A percentile compares a stretch with the other conserved stretches of the same genome.
Evolutionary conservation across 2,888 invertebrate species (phyloP).

Genomic region (Neria commutata): DNA sequence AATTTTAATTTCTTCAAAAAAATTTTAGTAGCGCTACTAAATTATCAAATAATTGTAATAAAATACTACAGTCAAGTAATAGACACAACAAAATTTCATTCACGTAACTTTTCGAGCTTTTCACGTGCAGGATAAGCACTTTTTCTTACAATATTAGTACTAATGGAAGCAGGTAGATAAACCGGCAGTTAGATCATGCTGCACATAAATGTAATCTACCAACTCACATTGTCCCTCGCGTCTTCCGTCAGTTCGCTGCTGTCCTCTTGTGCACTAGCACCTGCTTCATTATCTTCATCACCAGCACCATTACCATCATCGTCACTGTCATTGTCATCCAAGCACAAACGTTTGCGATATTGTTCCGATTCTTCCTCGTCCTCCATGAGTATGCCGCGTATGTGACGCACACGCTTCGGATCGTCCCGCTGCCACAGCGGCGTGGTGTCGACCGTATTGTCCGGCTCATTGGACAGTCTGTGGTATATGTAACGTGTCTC

Average conservation of each 20-base stretch:
- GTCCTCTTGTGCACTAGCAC: conserved; percentile 14
- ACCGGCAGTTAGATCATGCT: too few relatives aligned
- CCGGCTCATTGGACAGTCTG: conserved; percentile 17
- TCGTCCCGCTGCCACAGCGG: conserved; percentile 70
- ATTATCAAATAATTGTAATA: too few relatives aligned
- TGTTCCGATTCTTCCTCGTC: conserved; percentile 57
- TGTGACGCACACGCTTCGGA: conserved; percentile 65
- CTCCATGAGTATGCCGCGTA: conserved; percentile 68
- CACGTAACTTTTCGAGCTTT: too few relatives aligned
- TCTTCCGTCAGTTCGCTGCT: too few relatives aligned
- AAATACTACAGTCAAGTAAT: too few relatives aligned
- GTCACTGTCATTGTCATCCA: conserved; percentile 25
- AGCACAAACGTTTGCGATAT: conserved; percentile 27
- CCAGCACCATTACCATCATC: conserved; percentile 20
- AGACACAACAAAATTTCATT: too few relatives aligned
- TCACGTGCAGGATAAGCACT: too few relatives aligned
- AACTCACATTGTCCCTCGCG: background rate
- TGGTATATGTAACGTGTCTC: conserved; percentile 42
- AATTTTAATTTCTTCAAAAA: too few relatives aligned
- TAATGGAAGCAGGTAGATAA: too few relatives aligned
- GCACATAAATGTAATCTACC: background rate
- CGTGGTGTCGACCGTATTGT: conserved; percentile 28
- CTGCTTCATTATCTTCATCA: conserved; percentile 27
- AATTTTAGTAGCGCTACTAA: too few relatives aligned
- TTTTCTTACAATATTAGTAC: too few relatives aligned